phyloP scores from a whole-genome alignment of 2,888 invertebrate genomes.

The Asteroscopus sphinx region DNA sequence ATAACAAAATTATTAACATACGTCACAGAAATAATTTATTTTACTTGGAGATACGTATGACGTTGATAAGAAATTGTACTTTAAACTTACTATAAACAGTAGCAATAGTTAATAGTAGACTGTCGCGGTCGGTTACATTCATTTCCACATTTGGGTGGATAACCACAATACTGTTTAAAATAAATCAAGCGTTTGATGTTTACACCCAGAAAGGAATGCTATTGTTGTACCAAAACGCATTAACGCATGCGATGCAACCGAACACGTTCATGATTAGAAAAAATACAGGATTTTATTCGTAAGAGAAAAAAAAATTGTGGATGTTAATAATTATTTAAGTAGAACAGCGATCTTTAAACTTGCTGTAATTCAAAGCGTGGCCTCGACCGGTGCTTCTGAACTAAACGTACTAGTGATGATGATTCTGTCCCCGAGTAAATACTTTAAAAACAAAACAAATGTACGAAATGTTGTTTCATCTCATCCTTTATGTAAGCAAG shows the following conservation, averaged over 20 bases:
- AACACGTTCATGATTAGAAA: constrained; percentile 56
- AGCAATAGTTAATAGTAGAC: constrained; percentile 13
- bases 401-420: constrained; percentile 17
- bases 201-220: constrained; percentile 46
- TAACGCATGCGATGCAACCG: constrained; percentile 33
- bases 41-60: constrained; percentile 18
- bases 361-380: constrained; percentile 12
- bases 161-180: constrained; percentile 35
- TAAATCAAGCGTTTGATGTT: constrained; percentile 42
- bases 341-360: constrained; percentile 13
- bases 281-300: constrained; percentile 21
- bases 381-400: constrained; percentile 38
- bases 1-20: constrained; percentile 11
- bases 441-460: constrained; percentile 18
- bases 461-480: constrained; percentile 29
- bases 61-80: constrained; percentile 53
- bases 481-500: constrained; percentile 30
- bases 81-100: constrained; percentile 45
- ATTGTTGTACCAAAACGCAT: constrained; percentile 52
- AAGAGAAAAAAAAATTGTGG: constrained; percentile 21
- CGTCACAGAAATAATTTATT: constrained; percentile 24
- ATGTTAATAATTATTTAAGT: constrained; percentile 6
- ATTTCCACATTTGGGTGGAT: constrained; percentile 35
- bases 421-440: no score
- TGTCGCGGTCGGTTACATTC: constrained; percentile 19